Base-by-base conservation (phyloP, 2,888 invertebrate genomes). In the Pogonocherus hispidulus region DNA sequence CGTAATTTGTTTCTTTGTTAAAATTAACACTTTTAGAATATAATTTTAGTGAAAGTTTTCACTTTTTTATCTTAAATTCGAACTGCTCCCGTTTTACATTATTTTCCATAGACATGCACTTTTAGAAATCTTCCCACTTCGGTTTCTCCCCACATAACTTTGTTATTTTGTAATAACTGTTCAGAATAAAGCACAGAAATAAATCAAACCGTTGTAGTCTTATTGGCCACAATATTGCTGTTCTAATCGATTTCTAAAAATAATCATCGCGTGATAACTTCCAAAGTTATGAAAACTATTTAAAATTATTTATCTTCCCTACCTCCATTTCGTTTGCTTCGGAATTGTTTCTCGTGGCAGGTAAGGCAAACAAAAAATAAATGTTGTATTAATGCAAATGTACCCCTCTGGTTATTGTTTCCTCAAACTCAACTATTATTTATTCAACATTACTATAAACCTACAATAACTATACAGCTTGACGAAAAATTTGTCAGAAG, bases 221-320 rank as follows among this genome's bases (percentile, higher is more conserved):
- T 47, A 22, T 47, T n/a, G 20, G 47, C 47, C 20, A 20, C 11
- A 18, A 47, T 22, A 47, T 47, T 47, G 14, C n/a, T 19, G 2
- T 47, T 47, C 22, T 47, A 20, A 47, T 47, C 47, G 47, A 19
- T 20, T 6, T 47, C 47, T 47, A 47, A 47, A 47, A 47, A 47
- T 47, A 47, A n/a, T 47, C 47, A 19, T 47, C 22, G 47, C 47
- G 47, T 47, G 47, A 20, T 47, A 9, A 19, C 22, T 47, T 22
- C 14, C 20, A 47, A 47, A 47, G 20, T 47, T 47, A 47, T 47
- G 47, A 18, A 6, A 47, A 47, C 22, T 20, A 47, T 47, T 47
- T 22, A 47, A 47, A 47, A 47, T 47, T 47, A 20, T 47, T 22
- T 47, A 47, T 47, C 47, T 47, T 20, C 14, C 44, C 44, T 44